Evolutionary conservation across 2,888 invertebrate genomes (phyloP), one percentile per base, ranked within the genome.

Genomic region (Acleris laterana): DNA sequence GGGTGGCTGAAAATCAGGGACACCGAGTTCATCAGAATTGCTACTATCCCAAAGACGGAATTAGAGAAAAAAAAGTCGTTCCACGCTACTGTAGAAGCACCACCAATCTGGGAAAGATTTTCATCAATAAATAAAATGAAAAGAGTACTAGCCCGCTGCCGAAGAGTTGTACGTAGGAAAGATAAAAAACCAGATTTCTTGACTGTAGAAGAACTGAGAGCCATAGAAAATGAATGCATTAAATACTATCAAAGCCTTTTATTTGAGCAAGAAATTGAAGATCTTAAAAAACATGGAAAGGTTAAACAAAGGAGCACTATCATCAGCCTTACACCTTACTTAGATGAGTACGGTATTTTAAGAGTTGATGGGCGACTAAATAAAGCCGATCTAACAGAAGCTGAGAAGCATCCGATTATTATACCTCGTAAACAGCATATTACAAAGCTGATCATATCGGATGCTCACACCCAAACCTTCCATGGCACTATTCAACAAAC

Each of bases 351-450:
- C 5, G 67, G 58, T 4, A 32, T 68, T 13, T 28, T 71, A 11
- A 64, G 69, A 63, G 68, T 69, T 5, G 69, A 69, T 38, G 70
- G 72, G 13, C 58, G 70, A 53, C 32, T 68, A 42, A 16, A 16
- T 55, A 17, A 55, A 59, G 58, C 42, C 0, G 25, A 11, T 5
- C 9, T 52, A 32, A 13, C 13, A 9, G 44, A 50, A 61, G 25
- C 13, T 9, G 48, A 22, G 13, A 72, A 70, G 60, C 71, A 72
- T 17, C 70, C 72, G 19, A 66, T 70, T 38, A 59, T 72, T 5
- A 67, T 72, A 55, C 71, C 69, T 7, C 1, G 57, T 0, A 66
- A 62, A 6, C 46, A 57, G 9, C 70, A 71, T 44, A 9, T 69
- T 1, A 62, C 70, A 0, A 66, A 38, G 20, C 19, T 71, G 13